These are phyloP conservation scores for Neodiprion lecontei DNA, from an alignment of 1,140 invertebrate genomes.

Conservation along the genomic window DNA sequence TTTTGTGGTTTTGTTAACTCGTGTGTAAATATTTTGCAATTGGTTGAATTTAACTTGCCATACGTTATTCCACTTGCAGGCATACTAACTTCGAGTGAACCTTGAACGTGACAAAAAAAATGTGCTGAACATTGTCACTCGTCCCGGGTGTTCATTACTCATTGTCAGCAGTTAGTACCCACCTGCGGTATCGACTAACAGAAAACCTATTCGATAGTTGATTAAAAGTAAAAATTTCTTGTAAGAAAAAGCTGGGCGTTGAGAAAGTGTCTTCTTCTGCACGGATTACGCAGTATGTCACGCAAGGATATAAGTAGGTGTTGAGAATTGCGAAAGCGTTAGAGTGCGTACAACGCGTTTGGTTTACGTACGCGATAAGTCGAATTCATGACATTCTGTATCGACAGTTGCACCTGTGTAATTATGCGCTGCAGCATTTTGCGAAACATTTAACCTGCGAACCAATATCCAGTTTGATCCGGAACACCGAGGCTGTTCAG, in stretches of 20 bases:
- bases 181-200: not conserved
- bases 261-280: too few species aligned
- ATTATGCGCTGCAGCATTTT: not conserved
- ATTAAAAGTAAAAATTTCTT: not conserved
- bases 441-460: not conserved
- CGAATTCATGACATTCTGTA: too few species aligned
- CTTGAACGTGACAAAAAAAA: not conserved
- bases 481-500: not conserved
- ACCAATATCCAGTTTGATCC: not conserved
- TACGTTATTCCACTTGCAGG: too few species aligned
- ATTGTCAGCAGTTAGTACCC: not conserved
- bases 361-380: too few species aligned
- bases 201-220: not conserved
- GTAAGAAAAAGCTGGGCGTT: too few species aligned
- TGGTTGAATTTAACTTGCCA: too few species aligned
- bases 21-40: too few species aligned
- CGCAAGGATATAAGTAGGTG: too few species aligned
- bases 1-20: too few species aligned
- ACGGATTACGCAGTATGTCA: too few species aligned
- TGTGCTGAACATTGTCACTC: not conserved
- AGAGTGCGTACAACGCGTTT: too few species aligned
- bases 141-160: not conserved
- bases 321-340: too few species aligned
- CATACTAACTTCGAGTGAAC: not conserved
- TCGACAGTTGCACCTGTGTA: not conserved